A percentile compares a stretch with the other conserved stretches of the same genome.
phyloP scores from a whole-genome alignment of 2,888 invertebrate genomes.

The Taphrorychus bicolor region DNA sequence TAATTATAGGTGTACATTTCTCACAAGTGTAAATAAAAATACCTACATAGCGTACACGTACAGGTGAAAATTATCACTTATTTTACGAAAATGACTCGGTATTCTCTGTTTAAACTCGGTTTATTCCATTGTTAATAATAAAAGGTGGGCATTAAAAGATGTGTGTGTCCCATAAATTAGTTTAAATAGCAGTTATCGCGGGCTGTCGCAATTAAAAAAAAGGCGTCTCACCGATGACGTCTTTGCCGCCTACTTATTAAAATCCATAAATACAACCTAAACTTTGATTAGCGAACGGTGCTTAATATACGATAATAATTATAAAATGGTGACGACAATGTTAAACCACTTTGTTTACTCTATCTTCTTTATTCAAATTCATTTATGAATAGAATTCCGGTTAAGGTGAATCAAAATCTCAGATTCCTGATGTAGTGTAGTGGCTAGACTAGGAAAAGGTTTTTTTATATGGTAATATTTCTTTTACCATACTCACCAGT shows the following conservation, averaged over 20 bases:
- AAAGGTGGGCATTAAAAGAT: neutral
- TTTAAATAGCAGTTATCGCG: neutral
- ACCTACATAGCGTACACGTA: neutral
- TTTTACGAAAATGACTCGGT: neutral
- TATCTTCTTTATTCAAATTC: too few relatives aligned
- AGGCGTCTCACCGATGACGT: neutral
- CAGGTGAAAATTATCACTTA: neutral
- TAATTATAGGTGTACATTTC: too few relatives aligned
- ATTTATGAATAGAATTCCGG: neutral
- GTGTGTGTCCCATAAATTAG: neutral
- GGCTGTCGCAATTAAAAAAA: neutral
- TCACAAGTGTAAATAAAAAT: too few relatives aligned
- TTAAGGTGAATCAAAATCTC: too few relatives aligned
- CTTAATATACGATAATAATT: too few relatives aligned
- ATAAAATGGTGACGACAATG: neutral
- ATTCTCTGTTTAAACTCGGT: neutral
- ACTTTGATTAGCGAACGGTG: neutral
- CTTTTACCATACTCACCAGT: constrained; percentile 22
- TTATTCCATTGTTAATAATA: neutral
- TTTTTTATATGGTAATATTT: neutral
- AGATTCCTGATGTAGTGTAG: too few relatives aligned
- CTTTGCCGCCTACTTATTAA: neutral
- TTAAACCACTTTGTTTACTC: too few relatives aligned
- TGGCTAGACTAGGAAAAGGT: too few relatives aligned
- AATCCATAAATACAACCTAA: neutral